Conservation (phyloP, 2,113 vertebrate species). For the Erythrolamprus reginae region DNA sequence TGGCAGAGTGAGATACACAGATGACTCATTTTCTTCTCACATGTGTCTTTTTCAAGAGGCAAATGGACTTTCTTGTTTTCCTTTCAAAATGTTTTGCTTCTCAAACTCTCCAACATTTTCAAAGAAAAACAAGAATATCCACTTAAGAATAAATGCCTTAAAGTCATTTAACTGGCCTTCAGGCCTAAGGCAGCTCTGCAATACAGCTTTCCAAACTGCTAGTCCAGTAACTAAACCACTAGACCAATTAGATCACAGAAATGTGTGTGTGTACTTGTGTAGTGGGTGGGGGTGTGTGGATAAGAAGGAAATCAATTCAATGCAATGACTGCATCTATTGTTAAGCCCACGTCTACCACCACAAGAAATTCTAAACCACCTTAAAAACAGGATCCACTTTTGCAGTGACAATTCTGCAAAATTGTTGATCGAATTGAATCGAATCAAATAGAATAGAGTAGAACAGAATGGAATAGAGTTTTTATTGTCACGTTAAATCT, state of each 20-base stretch:
- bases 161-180: neutral
- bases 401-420: neutral
- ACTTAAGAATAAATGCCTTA: neutral
- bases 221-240: neutral
- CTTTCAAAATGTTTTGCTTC: too few relatives aligned
- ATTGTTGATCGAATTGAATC: neutral
- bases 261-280: neutral
- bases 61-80: too few relatives aligned
- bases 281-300: neutral
- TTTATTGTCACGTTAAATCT: too few relatives aligned
- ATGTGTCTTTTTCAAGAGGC: too few relatives aligned
- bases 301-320: neutral
- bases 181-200: neutral
- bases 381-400: neutral
- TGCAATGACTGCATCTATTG: neutral
- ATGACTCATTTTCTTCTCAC: neutral
- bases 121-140: too few relatives aligned
- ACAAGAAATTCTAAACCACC: neutral
- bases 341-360: neutral
- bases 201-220: neutral
- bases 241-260: neutral
- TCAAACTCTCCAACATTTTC: too few relatives aligned
- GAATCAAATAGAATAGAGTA: too few relatives aligned
- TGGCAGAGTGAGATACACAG: neutral
- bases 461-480: too few relatives aligned